Evolutionary conservation across 2,113 vertebrate genomes (phyloP).

Genomic region (Picathartes gymnocephalus): DNA sequence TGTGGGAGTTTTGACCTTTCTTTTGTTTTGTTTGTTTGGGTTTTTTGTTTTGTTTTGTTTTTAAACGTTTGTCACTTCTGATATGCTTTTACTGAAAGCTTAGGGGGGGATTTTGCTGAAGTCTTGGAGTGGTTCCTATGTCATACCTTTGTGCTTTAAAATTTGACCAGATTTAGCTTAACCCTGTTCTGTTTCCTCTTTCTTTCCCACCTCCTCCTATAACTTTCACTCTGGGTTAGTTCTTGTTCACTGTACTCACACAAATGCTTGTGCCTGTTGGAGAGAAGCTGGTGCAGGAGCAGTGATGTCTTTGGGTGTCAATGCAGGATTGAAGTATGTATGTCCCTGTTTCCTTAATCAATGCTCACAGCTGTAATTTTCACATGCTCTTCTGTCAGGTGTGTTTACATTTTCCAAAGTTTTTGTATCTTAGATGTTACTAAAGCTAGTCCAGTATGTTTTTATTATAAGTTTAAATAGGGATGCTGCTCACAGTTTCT

Average conservation of each 20-base stretch:
- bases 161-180: background rate
- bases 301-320: background rate
- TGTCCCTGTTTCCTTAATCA: background rate
- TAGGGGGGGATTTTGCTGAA: background rate
- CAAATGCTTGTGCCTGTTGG: background rate
- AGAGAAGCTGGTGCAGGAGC: background rate
- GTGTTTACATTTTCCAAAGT: background rate
- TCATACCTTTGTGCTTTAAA: background rate
- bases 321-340: rapidly evolving
- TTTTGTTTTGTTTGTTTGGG: background rate
- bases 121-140: background rate
- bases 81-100: background rate
- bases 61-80: background rate
- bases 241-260: background rate
- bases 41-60: background rate
- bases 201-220: background rate
- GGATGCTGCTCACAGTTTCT: background rate
- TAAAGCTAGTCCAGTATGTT: background rate
- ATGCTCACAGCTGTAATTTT: background rate
- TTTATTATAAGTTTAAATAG: background rate
- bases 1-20: background rate
- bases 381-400: background rate
- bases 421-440: background rate
- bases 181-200: background rate
- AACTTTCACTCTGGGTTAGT: background rate